Conservation (phyloP, 2,113 vertebrate species). For the Bungarus multicinctus region DNA sequence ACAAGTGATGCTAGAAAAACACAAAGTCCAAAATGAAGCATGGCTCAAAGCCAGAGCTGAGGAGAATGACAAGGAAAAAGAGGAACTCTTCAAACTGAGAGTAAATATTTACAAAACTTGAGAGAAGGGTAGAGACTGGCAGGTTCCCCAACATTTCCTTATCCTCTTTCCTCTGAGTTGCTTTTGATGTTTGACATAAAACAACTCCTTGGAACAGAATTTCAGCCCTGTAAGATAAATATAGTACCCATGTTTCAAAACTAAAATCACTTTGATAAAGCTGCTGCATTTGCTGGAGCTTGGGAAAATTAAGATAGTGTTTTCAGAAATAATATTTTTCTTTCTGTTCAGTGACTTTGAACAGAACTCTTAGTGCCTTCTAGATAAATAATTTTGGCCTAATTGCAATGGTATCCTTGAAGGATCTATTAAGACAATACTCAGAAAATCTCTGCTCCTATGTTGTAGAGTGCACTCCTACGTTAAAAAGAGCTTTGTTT, state of each 20-base stretch:
- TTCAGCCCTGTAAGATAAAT: background rate
- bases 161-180: background rate
- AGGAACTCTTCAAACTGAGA: conserved; percentile 67
- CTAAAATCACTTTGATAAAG: background rate
- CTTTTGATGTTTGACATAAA: background rate
- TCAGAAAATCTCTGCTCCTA: background rate
- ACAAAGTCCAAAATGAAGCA: conserved; percentile 70
- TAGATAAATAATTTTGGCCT: background rate
- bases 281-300: background rate
- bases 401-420: background rate
- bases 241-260: background rate
- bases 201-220: background rate
- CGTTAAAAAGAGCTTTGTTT: background rate
- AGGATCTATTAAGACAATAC: background rate
- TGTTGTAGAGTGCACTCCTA: background rate
- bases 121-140: background rate
- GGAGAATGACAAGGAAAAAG: conserved; percentile 72
- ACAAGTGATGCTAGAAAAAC: conserved; percentile 70
- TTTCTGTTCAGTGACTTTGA: background rate
- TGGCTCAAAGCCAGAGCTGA: conserved; percentile 70
- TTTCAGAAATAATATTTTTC: background rate
- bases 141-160: background rate
- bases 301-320: background rate
- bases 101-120: conserved; percentile 35
- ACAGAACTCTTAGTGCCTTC: background rate